Base-by-base conservation (phyloP, 2,113 vertebrate species). In the Neopipo cinnamomea region DNA sequence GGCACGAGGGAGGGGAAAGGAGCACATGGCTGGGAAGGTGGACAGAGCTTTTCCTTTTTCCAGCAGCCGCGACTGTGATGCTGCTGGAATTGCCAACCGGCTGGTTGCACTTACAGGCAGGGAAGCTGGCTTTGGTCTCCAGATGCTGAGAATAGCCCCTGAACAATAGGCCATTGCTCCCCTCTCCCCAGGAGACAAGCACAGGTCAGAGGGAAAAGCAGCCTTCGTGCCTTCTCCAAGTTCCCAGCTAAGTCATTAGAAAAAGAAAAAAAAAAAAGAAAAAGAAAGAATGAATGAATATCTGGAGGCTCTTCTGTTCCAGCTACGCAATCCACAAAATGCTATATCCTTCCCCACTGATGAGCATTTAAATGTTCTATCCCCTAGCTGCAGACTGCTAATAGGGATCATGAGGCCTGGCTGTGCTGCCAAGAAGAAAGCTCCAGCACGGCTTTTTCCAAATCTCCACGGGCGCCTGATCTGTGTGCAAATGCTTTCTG, bases 281-380 rank as follows among this genome's bases (percentile, higher is more conserved):
- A 22, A 47, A 47, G 18, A 55, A 80, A 11, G 33, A 75, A 62
- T 30, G 18, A 91, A 79, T 49, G 9, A 80, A 56, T 95, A 88
- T 91, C 88, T 92, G 70, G 72, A 90, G 79, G 52, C 18, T 93
- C 23, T 80, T 92, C 83, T 81, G 44, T 91, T 92, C 70, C 83
- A 89, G 53, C 77, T 87, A 49, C 5, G 5, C 70, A 79, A 91
- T 91, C 91, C 87, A 61, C 65, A 72, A 74, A 93, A 89, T 62
- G 53, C 49, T 91, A 33, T 61, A 67, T 82, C 71, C 52, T 93
- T 89, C 78, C 61, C 37, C 31, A 58, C 74, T 77, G 35, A 61
- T 23, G 31, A 75, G 42, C 41, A 44, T 85, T 83, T 73, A 80
- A 53, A 50, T 21, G 11, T 85, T 76, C 91, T 85, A 35, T 92